Conservation (phyloP, 1,140 invertebrate species). For the Atopsyche davidsoni region DNA sequence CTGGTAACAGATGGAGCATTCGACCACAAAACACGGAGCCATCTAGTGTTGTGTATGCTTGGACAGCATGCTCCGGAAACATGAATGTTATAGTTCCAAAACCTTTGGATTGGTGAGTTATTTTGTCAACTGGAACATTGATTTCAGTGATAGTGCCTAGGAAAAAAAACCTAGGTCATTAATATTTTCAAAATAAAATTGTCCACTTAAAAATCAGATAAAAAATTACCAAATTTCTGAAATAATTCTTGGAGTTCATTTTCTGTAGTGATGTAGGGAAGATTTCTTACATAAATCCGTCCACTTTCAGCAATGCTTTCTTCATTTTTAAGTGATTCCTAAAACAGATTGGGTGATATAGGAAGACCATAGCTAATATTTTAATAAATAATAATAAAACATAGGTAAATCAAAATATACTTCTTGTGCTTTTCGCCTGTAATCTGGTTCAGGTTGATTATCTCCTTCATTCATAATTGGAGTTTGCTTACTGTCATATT, state of each 20-base stretch:
- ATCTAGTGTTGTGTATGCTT: slow-evolving; percentile 83
- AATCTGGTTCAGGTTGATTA: slow-evolving; percentile 36
- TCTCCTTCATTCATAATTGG: slow-evolving; percentile 34
- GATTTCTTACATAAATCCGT: slow-evolving; percentile 89
- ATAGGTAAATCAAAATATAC: slow-evolving; percentile 40
- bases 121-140: slow-evolving; percentile 80
- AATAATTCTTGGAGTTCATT: slow-evolving; percentile 81
- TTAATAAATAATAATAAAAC: not conserved
- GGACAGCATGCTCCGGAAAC: slow-evolving; percentile 91
- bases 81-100: slow-evolving; percentile 91
- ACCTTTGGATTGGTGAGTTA: slow-evolving; percentile 83
- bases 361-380: not conserved
- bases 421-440: slow-evolving; percentile 58
- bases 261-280: slow-evolving; percentile 84
- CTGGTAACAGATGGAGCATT: slow-evolving; percentile 89
- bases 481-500: slow-evolving; percentile 53
- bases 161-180: slow-evolving; percentile 25
- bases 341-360: slow-evolving; percentile 4
- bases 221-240: slow-evolving; percentile 71
- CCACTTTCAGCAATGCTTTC: slow-evolving; percentile 87
- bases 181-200: not conserved
- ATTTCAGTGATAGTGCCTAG: slow-evolving; percentile 82
- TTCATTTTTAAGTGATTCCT: slow-evolving; percentile 63
- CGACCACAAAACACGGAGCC: slow-evolving; percentile 85
- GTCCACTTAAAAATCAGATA: not conserved